These are phyloP conservation scores for Agrypnus murinus DNA, from an alignment of 2,888 invertebrate species.

Conservation along the genomic window DNA sequence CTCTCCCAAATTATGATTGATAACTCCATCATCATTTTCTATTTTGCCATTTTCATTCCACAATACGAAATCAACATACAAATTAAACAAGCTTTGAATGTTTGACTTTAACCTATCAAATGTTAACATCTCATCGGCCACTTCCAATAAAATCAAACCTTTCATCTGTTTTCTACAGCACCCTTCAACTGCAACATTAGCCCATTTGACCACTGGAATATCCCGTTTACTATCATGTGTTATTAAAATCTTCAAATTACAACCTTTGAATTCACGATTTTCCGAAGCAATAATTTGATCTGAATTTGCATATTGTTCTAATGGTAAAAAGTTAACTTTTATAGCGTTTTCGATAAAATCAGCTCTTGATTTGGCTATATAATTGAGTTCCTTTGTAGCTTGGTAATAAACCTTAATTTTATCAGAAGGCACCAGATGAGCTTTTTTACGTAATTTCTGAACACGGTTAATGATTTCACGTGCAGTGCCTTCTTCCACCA, in stretches of 20 bases:
- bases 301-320: constrained; percentile 71
- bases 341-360: constrained; percentile 88
- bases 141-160: constrained; percentile 83
- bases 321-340: constrained; percentile 82
- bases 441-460: constrained; percentile 97
- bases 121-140: constrained; percentile 74
- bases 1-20: constrained; percentile 69
- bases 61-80: constrained; percentile 76
- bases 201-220: constrained; percentile 77
- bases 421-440: constrained; percentile 92
- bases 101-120: constrained; percentile 75
- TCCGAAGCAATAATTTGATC: constrained; percentile 80
- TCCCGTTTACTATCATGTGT: constrained; percentile 61
- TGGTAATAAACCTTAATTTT: constrained; percentile 88
- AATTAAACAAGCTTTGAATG: constrained; percentile 80
- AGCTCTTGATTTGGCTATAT: constrained; percentile 81
- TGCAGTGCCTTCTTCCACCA: constrained; percentile 95
- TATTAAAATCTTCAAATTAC: constrained; percentile 81
- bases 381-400: constrained; percentile 78
- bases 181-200: constrained; percentile 79
- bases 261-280: constrained; percentile 82
- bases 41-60: constrained; percentile 72
- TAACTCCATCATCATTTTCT: constrained; percentile 65
- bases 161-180: constrained; percentile 70
- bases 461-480: constrained; percentile 97